Percentiles rank a stretch among this genome's conserved stretches.
phyloP scores from a whole-genome alignment of 2,888 invertebrate species.

The Plusia festucae region DNA sequence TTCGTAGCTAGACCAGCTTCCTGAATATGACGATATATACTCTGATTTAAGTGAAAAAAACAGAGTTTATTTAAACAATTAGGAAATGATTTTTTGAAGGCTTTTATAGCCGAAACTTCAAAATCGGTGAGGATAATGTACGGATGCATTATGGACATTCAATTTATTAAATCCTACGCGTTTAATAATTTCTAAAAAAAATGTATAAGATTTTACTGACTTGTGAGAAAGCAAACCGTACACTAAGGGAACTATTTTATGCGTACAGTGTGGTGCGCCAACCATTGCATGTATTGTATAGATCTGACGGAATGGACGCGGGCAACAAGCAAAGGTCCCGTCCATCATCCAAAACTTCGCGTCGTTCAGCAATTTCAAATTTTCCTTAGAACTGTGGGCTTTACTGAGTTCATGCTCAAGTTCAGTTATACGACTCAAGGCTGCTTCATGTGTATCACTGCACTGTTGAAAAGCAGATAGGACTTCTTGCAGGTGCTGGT shows the following conservation, averaged over 20 bases:
- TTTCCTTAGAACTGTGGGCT: no score
- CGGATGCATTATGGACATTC: conserved; percentile 5
- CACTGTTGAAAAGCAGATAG: no score
- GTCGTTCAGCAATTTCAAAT: no score
- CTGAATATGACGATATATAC: conserved; percentile 26
- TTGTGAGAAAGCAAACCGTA: conserved; percentile 17
- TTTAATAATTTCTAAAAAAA: conserved; percentile 16
- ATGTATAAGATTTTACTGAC: conserved; percentile 9
- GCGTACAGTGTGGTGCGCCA: neutral
- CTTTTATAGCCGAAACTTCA: conserved; percentile 7
- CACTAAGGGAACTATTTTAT: conserved; percentile 13
- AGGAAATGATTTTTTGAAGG: conserved; percentile 9
- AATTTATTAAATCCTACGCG: neutral
- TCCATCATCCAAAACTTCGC: no score
- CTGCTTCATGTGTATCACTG: no score
- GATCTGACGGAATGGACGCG: no score
- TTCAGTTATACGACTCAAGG: no score
- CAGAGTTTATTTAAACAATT: conserved; percentile 10
- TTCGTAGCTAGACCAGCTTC: conserved; percentile 16
- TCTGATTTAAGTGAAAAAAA: conserved; percentile 24
- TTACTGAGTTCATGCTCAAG: no score
- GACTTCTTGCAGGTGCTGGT: no score
- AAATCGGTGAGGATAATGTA: conserved; percentile 8
- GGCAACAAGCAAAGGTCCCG: no score
- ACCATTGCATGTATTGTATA: no score